Evolutionary conservation across 2,888 invertebrate genomes (phyloP), one percentile per base, ranked within the genome.

Genomic region (Parnassius smintheus): DNA sequence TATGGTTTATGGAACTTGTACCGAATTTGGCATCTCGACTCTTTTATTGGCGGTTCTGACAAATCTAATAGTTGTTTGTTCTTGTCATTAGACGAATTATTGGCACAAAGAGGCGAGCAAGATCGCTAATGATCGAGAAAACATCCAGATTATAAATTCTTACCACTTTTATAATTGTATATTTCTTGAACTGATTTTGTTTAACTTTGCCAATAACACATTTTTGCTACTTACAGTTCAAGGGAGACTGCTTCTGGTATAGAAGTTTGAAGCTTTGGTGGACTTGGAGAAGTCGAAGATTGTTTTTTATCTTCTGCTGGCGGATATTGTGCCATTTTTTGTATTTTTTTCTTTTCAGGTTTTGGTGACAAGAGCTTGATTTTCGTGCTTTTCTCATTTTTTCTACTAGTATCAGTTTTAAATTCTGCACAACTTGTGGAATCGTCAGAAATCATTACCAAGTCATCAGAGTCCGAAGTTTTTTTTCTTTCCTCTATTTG

Each of bases 161-260:
- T 0, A 35, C 35, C 3, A 35, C 7, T 35, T 7, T 35, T 7
- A 4, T n/a, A 35, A 35, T 35, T 35, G 35, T 35, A 35, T 35
- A 35, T 7, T 35, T 35, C 4, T 35, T 35, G 3, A 35, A 35
- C 7, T n/a, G 35, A 35, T 35, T 7, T 35, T 18, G 3, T 35
- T 7, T 7, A 35, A 35, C 35, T 35, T 35, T 7, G 35, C 7
- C 1, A 35, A 35, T 7, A 35, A 35, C 35, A 35, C 35, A 35
- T 35, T 35, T 35, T 35, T 7, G 35, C 35, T 68, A 83, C 86
- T 86, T 68, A 88, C 88, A 86, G 64, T 53, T 80, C 81, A 13
- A 87, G 81, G 4, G 87, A 86, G 13, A 86, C 84, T 8, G 84
- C 80, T 22, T 44, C 69, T 69, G 2, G 65, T 68, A 9, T 64